Base-by-base conservation (phyloP, 2,113 vertebrate species). In the Leptosomus discolor region DNA sequence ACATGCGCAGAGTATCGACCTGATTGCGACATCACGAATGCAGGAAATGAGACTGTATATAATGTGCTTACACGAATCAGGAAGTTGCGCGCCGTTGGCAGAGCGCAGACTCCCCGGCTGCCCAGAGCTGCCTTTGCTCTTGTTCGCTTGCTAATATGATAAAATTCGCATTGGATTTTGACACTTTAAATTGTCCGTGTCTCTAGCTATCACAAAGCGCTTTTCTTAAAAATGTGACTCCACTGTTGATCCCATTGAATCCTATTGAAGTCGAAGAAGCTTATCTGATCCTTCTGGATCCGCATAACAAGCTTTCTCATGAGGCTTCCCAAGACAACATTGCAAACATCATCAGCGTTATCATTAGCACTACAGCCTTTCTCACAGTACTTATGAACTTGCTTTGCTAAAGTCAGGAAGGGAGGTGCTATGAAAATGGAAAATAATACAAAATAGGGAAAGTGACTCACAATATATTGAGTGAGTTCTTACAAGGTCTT, bases 391-490 rank as follows among this genome's bases (percentile, higher is more conserved):
- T 91, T 77, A 77, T 83, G 75, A 94, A 95, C 58, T 86, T 77
- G 58, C 81, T 90, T 94, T 94, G 63, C 88, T 75, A 32, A 90
- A 92, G 56, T 77, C 94, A 94, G 96, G 94, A 97, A 97, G 90
- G 94, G 90, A 80, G 92, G 83, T 93, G 78, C 67, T 75, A 70
- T 18, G 26, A 93, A 95, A 96, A 77, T 73, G 71, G 64, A 95
- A 93, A 97, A 88, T 64, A 94, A 67, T 32, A 90, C 51, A 92
- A 81, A 94, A 88, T 86, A 93, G 39, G 90, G 39, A 91, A 93
- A 92, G 50, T 96, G 91, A 97, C 94, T 97, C 92, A 96, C 43
- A 75, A 57, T 71, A 88, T 88, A 86, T 45, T 6, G 13, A 90
- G 64, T 6, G 13, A 90, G 64, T 68, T 91, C 46, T 68, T 93